Evolutionary conservation across 2,797 vertebrate species (phyloP).

Genomic region (Sylvia borin): DNA sequence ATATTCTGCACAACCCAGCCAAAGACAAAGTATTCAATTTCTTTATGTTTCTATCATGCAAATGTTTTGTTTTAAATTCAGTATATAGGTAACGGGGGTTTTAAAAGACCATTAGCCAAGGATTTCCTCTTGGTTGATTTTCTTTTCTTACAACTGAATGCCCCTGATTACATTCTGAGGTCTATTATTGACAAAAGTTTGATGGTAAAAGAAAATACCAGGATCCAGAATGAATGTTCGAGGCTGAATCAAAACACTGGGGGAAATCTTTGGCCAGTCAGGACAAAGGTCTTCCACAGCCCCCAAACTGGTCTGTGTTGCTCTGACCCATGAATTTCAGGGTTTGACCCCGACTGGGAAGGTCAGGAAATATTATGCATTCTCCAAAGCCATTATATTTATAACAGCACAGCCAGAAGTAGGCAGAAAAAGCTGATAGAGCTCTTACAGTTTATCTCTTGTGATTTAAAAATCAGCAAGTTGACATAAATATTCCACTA

Average conservation of each 20-base stretch:
- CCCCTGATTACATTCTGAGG: neutral
- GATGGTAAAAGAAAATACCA: neutral
- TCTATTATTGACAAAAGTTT: neutral
- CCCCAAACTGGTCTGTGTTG: neutral
- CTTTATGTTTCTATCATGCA: neutral
- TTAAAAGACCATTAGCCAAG: neutral
- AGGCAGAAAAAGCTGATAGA: neutral
- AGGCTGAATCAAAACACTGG: neutral
- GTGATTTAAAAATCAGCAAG: neutral
- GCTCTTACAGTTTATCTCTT: neutral
- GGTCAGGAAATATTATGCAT: neutral
- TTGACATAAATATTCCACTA: neutral
- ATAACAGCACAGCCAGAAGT: neutral
- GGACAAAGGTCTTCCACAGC: neutral
- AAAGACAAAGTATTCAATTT: neutral
- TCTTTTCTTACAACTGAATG: neutral
- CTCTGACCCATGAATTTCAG: neutral
- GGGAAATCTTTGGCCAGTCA: neutral
- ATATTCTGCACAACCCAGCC: neutral
- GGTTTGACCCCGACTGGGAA: neutral
- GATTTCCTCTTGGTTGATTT: neutral
- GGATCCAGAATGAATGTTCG: neutral
- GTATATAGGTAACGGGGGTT: fast-evolving
- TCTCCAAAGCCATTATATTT: neutral
- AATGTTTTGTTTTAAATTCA: neutral